phyloP scores from a whole-genome alignment of 92 coral and sea anemone species.

The Parazoanthus atlanticus region DNA sequence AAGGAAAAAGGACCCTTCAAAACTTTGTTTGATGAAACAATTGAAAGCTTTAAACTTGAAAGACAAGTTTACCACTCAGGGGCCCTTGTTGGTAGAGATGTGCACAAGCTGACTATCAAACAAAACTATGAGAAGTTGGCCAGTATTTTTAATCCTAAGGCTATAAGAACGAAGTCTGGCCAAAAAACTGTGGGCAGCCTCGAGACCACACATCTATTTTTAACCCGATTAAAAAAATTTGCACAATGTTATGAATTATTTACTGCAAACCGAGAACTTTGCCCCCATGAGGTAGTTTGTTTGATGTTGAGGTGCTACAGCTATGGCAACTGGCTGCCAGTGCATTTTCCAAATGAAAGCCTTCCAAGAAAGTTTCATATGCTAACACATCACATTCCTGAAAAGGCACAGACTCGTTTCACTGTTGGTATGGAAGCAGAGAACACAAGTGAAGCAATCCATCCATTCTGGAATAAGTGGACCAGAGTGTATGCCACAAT shows the following conservation, averaged over 20 bases:
- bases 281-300: conserved; percentile 9
- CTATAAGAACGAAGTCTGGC: neutral
- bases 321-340: conserved; percentile 13
- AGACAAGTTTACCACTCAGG: conserved; percentile 14
- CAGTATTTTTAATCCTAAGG: conserved; percentile 6
- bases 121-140: neutral
- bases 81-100: conserved; percentile 14
- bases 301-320: conserved; percentile 6
- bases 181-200: neutral
- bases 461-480: conserved; percentile 16
- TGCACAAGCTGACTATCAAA: conserved; percentile 3
- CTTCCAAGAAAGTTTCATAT: neutral
- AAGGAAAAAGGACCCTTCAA: conserved; percentile 12
- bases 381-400: neutral
- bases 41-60: neutral
- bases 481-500: conserved; percentile 6
- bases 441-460: neutral
- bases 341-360: conserved; percentile 7
- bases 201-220: neutral
- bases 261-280: conserved; percentile 16
- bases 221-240: neutral
- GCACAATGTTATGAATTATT: neutral
- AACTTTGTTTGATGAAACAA: neutral
- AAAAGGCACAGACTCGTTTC: neutral
- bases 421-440: conserved; percentile 9